These are phyloP conservation scores for Hormiphora californensis DNA, from an alignment of 37 sponge, comb jelly and placozoan species.

Conservation along the genomic window DNA sequence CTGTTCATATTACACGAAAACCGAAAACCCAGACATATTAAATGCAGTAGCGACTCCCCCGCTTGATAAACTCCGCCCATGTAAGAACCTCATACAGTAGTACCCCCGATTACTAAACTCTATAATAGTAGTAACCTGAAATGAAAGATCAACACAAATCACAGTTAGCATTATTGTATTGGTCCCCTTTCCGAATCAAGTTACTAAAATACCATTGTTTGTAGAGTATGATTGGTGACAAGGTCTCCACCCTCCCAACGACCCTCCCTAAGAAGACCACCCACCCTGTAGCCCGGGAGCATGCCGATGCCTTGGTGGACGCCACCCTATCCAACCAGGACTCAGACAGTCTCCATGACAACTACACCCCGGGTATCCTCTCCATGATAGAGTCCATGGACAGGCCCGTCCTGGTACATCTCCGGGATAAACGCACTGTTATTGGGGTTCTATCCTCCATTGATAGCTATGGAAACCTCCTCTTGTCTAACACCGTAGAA, in stretches of 20 bases:
- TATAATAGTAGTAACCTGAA: too few relatives aligned
- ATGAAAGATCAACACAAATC: too few relatives aligned
- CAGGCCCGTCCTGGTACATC: constrained; percentile 23
- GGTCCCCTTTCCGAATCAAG: too few relatives aligned
- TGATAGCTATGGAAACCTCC: constrained; percentile 62
- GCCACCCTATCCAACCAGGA: constrained; percentile 24
- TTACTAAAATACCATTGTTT: too few relatives aligned
- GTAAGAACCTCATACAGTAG: too few relatives aligned
- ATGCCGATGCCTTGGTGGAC: constrained; percentile 7
- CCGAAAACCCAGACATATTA: too few relatives aligned
- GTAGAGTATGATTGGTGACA: too few relatives aligned
- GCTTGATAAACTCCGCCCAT: too few relatives aligned
- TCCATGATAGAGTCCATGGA: constrained; percentile 37
- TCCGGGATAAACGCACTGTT: neutral
- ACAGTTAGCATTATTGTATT: too few relatives aligned
- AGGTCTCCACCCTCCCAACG: neutral
- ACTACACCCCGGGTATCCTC: constrained; percentile 11
- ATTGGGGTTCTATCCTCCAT: constrained; percentile 8
- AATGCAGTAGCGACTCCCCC: too few relatives aligned
- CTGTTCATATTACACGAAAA: too few relatives aligned
- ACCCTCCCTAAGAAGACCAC: neutral
- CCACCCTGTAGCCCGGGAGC: neutral
- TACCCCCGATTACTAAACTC: too few relatives aligned
- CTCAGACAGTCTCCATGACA: constrained; percentile 24
- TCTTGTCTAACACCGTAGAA: constrained; percentile 84